phyloP scores from a whole-genome alignment of 2,113 vertebrate species.

The Fukomys damarensis region DNA sequence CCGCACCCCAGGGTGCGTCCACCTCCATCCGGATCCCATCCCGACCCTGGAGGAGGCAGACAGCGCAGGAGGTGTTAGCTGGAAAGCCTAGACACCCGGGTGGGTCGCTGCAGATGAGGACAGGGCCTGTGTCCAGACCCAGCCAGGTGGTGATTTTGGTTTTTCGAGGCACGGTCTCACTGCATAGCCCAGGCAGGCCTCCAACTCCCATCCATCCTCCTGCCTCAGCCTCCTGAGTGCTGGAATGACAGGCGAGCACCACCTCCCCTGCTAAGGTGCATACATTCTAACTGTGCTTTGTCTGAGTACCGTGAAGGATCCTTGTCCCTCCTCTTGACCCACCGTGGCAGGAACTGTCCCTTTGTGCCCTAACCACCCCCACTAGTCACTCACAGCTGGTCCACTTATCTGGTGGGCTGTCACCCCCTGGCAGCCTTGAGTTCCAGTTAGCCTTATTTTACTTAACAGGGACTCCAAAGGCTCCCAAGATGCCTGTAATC shows the following conservation, averaged over 20 bases:
- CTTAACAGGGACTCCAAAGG: neutral
- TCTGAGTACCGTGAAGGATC: neutral
- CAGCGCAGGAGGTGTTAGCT: too few species aligned
- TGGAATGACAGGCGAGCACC: neutral
- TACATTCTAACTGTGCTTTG: neutral
- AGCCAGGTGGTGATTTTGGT: neutral
- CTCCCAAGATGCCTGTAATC: neutral
- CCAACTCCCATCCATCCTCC: neutral
- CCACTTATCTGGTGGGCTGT: neutral
- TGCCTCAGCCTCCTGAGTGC: neutral
- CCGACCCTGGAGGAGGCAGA: too few species aligned
- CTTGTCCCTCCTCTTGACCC: neutral
- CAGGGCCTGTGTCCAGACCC: too few species aligned
- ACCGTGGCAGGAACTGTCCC: neutral
- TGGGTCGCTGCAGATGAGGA: too few species aligned
- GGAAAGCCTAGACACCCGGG: too few species aligned
- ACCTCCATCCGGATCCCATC: too few species aligned
- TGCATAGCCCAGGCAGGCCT: neutral
- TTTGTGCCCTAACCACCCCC: neutral
- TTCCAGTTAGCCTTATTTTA: neutral
- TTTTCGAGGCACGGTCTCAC: neutral
- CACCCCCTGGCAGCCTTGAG: neutral
- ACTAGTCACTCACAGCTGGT: neutral
- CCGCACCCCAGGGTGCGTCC: too few species aligned
- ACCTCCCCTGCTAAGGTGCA: fast-evolving